phyloP scores from a whole-genome alignment of 1,140 invertebrate species.

The Chelonus insularis region DNA sequence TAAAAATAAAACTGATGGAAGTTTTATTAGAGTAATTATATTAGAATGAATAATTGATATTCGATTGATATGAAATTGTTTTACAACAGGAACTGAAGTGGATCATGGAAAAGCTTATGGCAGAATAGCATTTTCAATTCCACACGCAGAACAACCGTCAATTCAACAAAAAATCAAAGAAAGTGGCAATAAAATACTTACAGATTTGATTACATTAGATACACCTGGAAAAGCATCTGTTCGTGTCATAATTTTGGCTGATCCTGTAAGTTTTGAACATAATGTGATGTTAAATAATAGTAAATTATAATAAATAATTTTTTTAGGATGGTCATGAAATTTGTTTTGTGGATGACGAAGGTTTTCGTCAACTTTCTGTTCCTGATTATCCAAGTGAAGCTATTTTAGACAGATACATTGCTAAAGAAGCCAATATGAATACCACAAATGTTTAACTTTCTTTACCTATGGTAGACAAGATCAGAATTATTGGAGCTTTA shows the following conservation, averaged over 20 bases:
- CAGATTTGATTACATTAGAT: slow-evolving; percentile 84
- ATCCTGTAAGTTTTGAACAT: slow-evolving; percentile 81
- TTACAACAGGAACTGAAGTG: slow-evolving; percentile 63
- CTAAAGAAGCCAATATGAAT: no score
- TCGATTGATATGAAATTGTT: neutral
- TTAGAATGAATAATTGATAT: no score
- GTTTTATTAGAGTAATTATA: no score
- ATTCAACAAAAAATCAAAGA: slow-evolving; percentile 78
- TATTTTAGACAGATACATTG: slow-evolving; percentile 79
- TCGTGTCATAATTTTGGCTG: slow-evolving; percentile 91
- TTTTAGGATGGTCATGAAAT: slow-evolving; percentile 93
- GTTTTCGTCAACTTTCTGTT: slow-evolving; percentile 84
- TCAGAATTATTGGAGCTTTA: no score
- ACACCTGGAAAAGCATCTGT: slow-evolving; percentile 97
- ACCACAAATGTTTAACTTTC: no score
- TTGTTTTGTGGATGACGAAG: slow-evolving; percentile 97
- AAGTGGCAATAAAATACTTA: slow-evolving; percentile 78
- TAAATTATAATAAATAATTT: no score
- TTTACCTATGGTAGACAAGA: no score
- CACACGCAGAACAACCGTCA: slow-evolving; percentile 70
- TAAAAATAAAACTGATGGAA: no score
- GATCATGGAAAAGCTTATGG: slow-evolving; percentile 92
- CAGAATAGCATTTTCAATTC: slow-evolving; percentile 91
- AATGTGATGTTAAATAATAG: no score
- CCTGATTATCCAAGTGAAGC: slow-evolving; percentile 81